These are phyloP conservation scores for Hymenopus coronatus DNA, from an alignment of 2,888 invertebrate genomes.

Conservation along the genomic window DNA sequence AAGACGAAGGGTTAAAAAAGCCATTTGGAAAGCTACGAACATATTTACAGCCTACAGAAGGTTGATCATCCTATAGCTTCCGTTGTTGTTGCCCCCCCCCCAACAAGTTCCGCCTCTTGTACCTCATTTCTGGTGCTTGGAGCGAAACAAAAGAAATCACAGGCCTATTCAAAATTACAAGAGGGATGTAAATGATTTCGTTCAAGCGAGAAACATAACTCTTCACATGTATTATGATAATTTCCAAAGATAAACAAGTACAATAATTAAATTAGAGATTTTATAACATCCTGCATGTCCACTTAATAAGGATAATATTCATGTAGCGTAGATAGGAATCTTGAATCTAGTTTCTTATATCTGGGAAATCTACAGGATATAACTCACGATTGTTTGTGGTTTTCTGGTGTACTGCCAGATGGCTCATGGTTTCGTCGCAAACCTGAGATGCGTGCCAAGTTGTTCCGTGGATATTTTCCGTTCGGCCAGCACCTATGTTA, in stretches of 20 bases:
- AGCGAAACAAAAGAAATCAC: background rate
- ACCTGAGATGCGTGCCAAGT: too few species aligned
- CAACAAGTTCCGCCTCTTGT: background rate
- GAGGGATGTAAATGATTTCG: background rate
- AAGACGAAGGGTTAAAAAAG: background rate
- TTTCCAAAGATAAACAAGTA: background rate
- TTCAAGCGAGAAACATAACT: background rate
- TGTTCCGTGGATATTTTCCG: too few species aligned
- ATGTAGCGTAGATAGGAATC: background rate
- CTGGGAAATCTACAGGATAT: too few species aligned
- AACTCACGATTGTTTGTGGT: too few species aligned
- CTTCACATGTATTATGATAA: background rate
- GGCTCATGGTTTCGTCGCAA: too few species aligned
- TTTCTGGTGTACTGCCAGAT: too few species aligned
- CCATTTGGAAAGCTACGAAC: background rate
- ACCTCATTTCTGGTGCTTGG: background rate
- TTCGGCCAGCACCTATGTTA: too few species aligned
- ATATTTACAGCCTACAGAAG: background rate
- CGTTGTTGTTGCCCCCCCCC: background rate
- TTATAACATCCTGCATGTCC: background rate
- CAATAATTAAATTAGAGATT: background rate
- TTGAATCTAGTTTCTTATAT: background rate
- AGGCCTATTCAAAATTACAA: background rate
- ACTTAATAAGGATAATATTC: background rate
- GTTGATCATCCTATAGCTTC: background rate